Percentiles rank a stretch among this genome's conserved stretches.
phyloP scores from a whole-genome alignment of 2,113 vertebrate genomes.

The Lophotis ruficrista region DNA sequence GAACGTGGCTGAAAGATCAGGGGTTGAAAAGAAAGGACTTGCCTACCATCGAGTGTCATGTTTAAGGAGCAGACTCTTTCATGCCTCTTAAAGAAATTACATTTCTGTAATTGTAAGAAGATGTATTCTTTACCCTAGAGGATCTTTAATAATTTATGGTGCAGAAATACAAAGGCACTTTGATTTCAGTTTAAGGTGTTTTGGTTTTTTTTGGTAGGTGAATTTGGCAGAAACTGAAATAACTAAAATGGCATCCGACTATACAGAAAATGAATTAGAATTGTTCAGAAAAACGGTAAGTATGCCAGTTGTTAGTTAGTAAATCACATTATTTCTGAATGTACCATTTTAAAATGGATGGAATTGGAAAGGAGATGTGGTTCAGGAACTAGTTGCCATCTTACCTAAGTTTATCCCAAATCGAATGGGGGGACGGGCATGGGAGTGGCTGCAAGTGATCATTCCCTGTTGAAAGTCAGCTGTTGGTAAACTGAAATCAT shows the following conservation, averaged over 20 bases:
- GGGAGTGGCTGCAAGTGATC: background rate
- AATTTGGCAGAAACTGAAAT: constrained; percentile 89
- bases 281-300: constrained; percentile 93
- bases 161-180: background rate
- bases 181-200: background rate
- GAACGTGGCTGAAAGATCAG: background rate
- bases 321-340: background rate
- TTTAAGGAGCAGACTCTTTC: background rate
- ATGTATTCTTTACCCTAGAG: background rate
- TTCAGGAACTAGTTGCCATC: background rate
- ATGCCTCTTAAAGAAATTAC: background rate
- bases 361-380: background rate
- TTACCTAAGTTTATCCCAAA: background rate
- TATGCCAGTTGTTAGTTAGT: background rate
- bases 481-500: background rate
- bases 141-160: background rate
- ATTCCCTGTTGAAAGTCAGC: background rate
- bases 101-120: background rate
- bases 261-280: constrained; percentile 93
- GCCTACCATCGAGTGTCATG: rapidly evolving
- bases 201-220: constrained; percentile 77
- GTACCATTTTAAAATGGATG: background rate
- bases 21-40: background rate
- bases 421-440: background rate
- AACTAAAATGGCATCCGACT: constrained; percentile 93